A percentile compares a stretch with the other conserved stretches of the same genome.
These are phyloP conservation scores for Hirtodrosophila alboralis DNA, from an alignment of 2,888 invertebrate genomes.

Conservation along the genomic window DNA sequence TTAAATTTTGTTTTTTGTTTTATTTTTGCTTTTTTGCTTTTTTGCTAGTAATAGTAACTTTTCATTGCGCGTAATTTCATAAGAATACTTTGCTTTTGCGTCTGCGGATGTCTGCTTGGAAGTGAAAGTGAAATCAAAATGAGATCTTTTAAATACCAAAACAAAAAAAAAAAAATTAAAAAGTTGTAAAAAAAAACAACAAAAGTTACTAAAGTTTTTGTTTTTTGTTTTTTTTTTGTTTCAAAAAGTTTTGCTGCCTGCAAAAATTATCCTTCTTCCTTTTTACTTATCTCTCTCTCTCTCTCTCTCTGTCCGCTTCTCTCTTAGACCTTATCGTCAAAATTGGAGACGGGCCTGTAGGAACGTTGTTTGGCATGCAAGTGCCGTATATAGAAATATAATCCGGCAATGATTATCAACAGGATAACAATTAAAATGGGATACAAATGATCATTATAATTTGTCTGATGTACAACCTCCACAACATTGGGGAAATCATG, in stretches of 20 bases:
- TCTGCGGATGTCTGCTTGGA: slow-evolving; percentile 70
- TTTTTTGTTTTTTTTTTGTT: slow-evolving; percentile 8
- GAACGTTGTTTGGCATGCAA: slow-evolving; percentile 82
- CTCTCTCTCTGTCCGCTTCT: slow-evolving; percentile 1
- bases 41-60: slow-evolving; percentile 56
- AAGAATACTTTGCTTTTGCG: slow-evolving; percentile 73
- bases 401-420: slow-evolving; percentile 45
- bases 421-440: slow-evolving; percentile 38
- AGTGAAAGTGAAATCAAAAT: slow-evolving; percentile 64
- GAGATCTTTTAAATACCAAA: slow-evolving; percentile 66
- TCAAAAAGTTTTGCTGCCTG: slow-evolving; percentile 3
- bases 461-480: slow-evolving; percentile 64
- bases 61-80: slow-evolving; percentile 67
- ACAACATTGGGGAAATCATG: slow-evolving; percentile 74
- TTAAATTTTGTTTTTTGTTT: slow-evolving; percentile 4
- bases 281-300: slow-evolving; percentile 1
- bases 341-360: slow-evolving; percentile 82
- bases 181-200: slow-evolving; percentile 10
- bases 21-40: slow-evolving; percentile 17
- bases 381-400: slow-evolving; percentile 66
- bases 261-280: slow-evolving; percentile 4
- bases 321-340: slow-evolving; percentile 81
- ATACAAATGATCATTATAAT: slow-evolving; percentile 8
- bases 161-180: slow-evolving; percentile 18
- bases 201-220: slow-evolving; percentile 16